Base-by-base conservation (phyloP, 1,140 invertebrate genomes). In the Hesperophylax magnus region DNA sequence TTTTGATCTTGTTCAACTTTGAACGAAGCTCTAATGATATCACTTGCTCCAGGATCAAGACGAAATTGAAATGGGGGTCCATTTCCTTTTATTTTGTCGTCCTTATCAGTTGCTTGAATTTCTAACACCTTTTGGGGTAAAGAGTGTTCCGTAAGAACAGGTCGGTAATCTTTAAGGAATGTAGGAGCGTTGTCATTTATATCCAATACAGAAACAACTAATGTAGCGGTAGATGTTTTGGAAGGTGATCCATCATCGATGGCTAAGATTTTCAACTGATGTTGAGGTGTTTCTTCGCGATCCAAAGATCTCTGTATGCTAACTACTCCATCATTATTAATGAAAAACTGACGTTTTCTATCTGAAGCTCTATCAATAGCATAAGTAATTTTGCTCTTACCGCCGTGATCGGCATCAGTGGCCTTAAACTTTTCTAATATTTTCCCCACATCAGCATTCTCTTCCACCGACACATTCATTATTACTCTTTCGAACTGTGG, bases 171-270 rank as follows among this genome's bases (percentile, higher is more conserved):
- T 83, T 92, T 87, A 0, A 89, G 86, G 84, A 93, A 91, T 6
- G 86, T 87, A 1, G 92, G 92, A 0, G 89, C 88, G 87, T 91
- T 94, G 82, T 95, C 94, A 84, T 95, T 95, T 27, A 94, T 91
- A 86, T 95, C 94, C 71, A 90, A 89, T 3, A 95, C 92, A 65
- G 91, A 90, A 0, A 94, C 92, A 0, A 91, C 92, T 15, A 95
- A 86, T 1, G 93, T 94, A 3, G 93, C 93, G 1, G 93, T 94
- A 0, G 94, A 93, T 8, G 93, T 94, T 81, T 91, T 91, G 17
- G 92, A 86, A 15, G 93, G 93, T 77, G 84, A 86, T 74, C 93
- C 93, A 86, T 94, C 93, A 85, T 94, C 93, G 72, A 92, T 91
- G 34, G 93, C 93, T 76, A 93, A 82, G 56, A 94, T 91, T 86